Conservation (phyloP, 2,888 invertebrate species). For the Agrochola litura region DNA sequence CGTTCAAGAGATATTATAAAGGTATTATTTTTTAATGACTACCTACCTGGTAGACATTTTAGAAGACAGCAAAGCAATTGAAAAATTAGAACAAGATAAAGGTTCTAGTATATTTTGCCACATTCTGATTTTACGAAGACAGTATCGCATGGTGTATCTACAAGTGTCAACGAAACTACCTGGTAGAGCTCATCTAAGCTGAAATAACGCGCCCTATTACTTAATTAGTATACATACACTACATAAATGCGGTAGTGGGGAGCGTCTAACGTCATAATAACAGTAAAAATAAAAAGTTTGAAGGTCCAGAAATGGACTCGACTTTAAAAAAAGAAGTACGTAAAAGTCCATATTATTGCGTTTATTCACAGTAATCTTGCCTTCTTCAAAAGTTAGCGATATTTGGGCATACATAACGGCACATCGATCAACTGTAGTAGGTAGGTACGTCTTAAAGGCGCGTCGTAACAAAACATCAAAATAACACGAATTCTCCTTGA, state of each 20-base stretch:
- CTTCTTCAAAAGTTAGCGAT: slow-evolving; percentile 7
- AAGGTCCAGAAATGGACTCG: not conserved
- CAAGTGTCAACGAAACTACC: not conserved
- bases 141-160: no score
- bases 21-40: not conserved
- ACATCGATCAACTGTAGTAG: slow-evolving; percentile 47
- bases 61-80: not conserved
- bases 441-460: slow-evolving; percentile 68
- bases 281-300: not conserved
- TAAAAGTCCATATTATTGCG: not conserved
- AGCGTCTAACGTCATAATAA: not conserved
- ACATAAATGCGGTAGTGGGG: no score
- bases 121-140: not conserved
- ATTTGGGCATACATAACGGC: slow-evolving; percentile 33
- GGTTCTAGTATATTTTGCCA: not conserved
- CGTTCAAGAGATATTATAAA: not conserved
- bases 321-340: not conserved
- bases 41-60: not conserved
- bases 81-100: not conserved
- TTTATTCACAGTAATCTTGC: slow-evolving; percentile 14
- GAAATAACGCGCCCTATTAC: no score
- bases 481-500: slow-evolving; percentile 53
- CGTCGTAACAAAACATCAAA: slow-evolving; percentile 70
- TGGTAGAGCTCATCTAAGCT: not conserved
- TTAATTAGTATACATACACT: no score